Evolutionary conservation across 2,113 vertebrate genomes (phyloP), one percentile per base, ranked within the genome.

Genomic region (Scopus umbretta): DNA sequence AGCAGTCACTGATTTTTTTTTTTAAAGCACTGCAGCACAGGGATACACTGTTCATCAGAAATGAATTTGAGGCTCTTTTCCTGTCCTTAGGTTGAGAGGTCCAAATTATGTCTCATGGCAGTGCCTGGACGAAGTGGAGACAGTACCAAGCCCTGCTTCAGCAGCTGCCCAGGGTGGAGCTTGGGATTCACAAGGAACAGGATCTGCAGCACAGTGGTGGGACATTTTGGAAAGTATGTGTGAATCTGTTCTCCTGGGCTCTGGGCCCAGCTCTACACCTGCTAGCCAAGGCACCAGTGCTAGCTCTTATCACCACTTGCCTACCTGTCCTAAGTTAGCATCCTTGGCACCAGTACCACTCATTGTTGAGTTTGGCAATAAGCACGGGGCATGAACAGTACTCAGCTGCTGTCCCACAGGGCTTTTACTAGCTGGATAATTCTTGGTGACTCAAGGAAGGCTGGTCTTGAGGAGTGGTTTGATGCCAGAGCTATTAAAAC

Each of bases 401-500:
- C 20, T 80, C 71, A 86, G 26, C 26, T 81, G 65, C 62, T 70
- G 21, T 79, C 47, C 38, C 79, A 90, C 56, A 50, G 52, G 13
- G 34, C 36, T 88, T 92, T 93, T 80, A 93, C 40, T 63, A 81
- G 65, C 65, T 93, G 67, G 52, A 27, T 90, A 74, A 89, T 65
- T 90, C 75, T 91, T 86, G 25, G 43, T 87, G 88, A 95, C 65
- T 86, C 86, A 94, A 5, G 42, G 20, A 90, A 63, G 65, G 79
- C 67, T 92, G 72, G 61, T 86, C 82, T 84, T 86, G 75, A 88
- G 82, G 8, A 92, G 59, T 75, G 55, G 16, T 68, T 92, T 88
- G 56, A 78, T 89, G 70, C 30, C 34, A 75, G 34, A 86, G 59
- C 52, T 90, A 67, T 94, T 96, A 90, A 97, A 88, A 91, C 42